Base-by-base conservation (phyloP, 2,888 invertebrate species). In the Oithona nana region DNA sequence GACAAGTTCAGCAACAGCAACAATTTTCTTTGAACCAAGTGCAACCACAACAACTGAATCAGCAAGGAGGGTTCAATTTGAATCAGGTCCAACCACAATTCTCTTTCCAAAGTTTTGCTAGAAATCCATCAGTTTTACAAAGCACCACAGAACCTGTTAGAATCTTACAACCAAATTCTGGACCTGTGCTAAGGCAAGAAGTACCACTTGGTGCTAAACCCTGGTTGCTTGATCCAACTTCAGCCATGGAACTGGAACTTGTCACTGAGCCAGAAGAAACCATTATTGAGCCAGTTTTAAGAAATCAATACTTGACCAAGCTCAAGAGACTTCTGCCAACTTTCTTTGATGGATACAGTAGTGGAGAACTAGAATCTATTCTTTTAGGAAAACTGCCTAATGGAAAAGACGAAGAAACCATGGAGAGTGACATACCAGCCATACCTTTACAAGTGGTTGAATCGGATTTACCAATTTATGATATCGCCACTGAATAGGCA, bases 261-360 rank as follows among this genome's bases (percentile, higher is more conserved):
- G 39, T 39, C 8, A 39, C 39, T 39, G 39, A 39, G 16, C 39
- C 39, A 11, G 39, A 39, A 16, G 39, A 39, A 39, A 39, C 39
- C 39, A 39, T 54, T 11, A 20, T 54, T 24, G 54, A 54, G 26
- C 54, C 54, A 3, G 54, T 54, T 13, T 26, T 54, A 13, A 16
- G 28, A 13, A 52, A 3, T 51, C 29, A 51, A 24, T 39, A 63
- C 31, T 58, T 39, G 58, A 39, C 59, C 8, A 39, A 28, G 39
- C 39, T 63, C 22, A 16, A 61, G 4, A 24, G 20, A 31, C 8
- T 56, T 13, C 39, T 61, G 26, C 22, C 39, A 11, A 61, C 61
- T 51, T 6, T 64, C 28, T 52, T 63, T 54, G 54, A 54, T 3
- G 30, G 29, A 28, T 52, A 63, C 62, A 56, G 65, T 68, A 28